Evolutionary conservation across 2,797 vertebrate species (phyloP).

Genomic region (Lindbergichthys nudifrons): DNA sequence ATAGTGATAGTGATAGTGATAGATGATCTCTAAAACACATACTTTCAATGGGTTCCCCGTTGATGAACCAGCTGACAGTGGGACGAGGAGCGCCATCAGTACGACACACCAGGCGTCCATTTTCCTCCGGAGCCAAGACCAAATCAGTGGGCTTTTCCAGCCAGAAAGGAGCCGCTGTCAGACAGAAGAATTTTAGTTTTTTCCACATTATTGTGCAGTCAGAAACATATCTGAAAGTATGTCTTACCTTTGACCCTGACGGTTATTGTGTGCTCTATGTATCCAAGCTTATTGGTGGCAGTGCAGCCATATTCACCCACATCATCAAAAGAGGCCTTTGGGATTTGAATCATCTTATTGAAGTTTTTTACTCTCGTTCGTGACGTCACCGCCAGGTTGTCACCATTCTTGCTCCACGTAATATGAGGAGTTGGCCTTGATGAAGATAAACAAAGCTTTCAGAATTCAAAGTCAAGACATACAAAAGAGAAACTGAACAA

Average conservation of each 20-base stretch:
- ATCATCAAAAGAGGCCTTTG: constrained; percentile 90
- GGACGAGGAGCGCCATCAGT: constrained; percentile 94
- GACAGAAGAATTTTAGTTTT: constrained; percentile 4
- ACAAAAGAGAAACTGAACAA: constrained; percentile 2
- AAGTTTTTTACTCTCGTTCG: constrained; percentile 93
- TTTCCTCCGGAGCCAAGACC: constrained; percentile 94
- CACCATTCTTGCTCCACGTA: constrained; percentile 94
- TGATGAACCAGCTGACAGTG: constrained; percentile 92
- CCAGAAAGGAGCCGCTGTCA: constrained; percentile 95
- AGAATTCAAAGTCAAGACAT: constrained; percentile 16
- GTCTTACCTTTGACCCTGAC: constrained; percentile 94
- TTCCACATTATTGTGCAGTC: background rate
- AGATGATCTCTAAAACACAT: constrained; percentile 44
- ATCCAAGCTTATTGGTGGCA: constrained; percentile 93
- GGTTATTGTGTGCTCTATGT: constrained; percentile 91
- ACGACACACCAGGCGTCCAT: constrained; percentile 90
- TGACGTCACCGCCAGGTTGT: constrained; percentile 82
- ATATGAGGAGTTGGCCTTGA: constrained; percentile 89
- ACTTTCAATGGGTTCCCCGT: constrained; percentile 93
- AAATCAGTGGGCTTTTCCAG: constrained; percentile 92
- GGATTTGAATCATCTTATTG: constrained; percentile 94
- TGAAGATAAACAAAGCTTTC: constrained; percentile 51
- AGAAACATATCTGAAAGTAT: background rate
- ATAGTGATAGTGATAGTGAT: background rate
- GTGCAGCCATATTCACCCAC: constrained; percentile 93